phyloP scores from a whole-genome alignment of 2,888 invertebrate species.

The Sinodicranocentrus sp. region DNA sequence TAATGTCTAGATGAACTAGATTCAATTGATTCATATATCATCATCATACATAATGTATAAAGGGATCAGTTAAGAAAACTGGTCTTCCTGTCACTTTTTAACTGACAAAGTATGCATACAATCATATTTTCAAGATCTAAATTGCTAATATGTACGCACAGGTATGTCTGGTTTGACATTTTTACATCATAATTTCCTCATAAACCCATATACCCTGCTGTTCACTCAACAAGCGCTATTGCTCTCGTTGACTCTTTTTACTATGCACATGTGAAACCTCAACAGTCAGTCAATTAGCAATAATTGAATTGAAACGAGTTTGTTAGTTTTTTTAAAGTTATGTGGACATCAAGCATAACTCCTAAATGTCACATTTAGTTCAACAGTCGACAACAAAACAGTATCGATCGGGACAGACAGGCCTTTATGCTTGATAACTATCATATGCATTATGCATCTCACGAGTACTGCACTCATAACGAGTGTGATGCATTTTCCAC shows the following conservation, averaged over 20 bases:
- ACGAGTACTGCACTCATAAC: too few relatives aligned
- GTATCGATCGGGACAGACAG: not conserved
- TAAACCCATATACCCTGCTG: too few relatives aligned
- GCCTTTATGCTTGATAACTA: too few relatives aligned
- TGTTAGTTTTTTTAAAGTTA: not conserved
- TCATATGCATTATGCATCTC: too few relatives aligned
- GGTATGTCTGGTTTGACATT: constrained; percentile 23
- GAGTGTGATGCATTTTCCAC: too few relatives aligned
- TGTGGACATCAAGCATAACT: too few relatives aligned
- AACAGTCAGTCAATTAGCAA: constrained; percentile 22
- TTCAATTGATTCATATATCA: constrained; percentile 32
- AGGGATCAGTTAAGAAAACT: constrained; percentile 5
- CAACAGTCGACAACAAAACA: constrained; percentile 51
- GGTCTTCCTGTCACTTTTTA: constrained; percentile 66
- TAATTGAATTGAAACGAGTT: constrained; percentile 58
- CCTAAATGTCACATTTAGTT: constrained; percentile 58
- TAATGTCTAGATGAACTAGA: constrained; percentile 45
- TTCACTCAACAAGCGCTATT: too few relatives aligned
- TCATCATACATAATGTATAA: not conserved
- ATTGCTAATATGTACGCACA: not conserved
- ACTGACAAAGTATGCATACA: constrained; percentile 2
- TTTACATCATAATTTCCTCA: not conserved
- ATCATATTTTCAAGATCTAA: constrained; percentile 23
- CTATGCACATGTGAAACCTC: too few relatives aligned
- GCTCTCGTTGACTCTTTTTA: too few relatives aligned